phyloP scores from a whole-genome alignment of 2,797 vertebrate genomes.

The Delichon dasypus region DNA sequence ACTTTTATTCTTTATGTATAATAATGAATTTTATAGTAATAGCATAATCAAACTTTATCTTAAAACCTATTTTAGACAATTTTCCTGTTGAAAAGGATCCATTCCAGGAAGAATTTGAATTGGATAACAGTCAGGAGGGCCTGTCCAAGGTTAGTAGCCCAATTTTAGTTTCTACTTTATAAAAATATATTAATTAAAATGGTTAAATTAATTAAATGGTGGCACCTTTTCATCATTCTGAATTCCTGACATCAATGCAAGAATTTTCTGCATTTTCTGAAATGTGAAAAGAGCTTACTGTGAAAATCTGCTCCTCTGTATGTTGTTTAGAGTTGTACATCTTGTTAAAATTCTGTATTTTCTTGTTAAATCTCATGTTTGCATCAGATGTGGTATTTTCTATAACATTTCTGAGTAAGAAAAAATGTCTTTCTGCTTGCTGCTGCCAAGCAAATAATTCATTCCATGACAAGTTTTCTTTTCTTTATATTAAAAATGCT shows the following conservation, averaged over 20 bases:
- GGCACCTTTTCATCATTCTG: neutral
- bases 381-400: neutral
- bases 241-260: neutral
- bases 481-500: neutral
- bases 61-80: constrained; percentile 48
- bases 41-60: neutral
- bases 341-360: neutral
- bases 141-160: constrained; percentile 55
- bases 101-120: neutral
- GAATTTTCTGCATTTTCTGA: neutral
- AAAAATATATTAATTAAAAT: neutral
- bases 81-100: neutral
- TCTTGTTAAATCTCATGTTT: neutral
- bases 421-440: neutral
- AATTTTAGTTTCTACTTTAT: neutral
- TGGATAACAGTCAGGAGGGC: neutral
- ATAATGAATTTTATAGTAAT: neutral
- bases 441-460: neutral
- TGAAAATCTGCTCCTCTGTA: neutral
- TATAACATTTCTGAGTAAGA: neutral
- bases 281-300: neutral
- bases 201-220: neutral
- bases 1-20: neutral
- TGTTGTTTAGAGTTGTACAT: neutral
- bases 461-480: neutral